Conservation (phyloP, 30 jellyfish, hydroid and myxozoan species). For the Rhopilema esculentum region DNA sequence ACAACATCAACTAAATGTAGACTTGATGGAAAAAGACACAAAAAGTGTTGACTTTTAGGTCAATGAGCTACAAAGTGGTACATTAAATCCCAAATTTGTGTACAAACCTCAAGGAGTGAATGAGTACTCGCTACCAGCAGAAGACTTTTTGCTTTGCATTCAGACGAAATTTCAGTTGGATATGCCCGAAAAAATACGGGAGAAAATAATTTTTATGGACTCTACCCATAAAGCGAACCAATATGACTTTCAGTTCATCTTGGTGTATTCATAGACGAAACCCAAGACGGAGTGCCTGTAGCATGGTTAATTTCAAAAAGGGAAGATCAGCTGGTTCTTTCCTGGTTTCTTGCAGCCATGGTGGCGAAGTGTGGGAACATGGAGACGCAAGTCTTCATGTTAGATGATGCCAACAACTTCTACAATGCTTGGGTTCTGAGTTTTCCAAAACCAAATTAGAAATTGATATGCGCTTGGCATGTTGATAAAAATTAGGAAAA, state of each 20-base stretch:
- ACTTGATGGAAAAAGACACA: conserved; percentile 55
- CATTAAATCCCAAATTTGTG: conserved; percentile 40
- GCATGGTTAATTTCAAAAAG: conserved; percentile 51
- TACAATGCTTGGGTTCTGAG: conserved; percentile 43
- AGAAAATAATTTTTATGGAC: conserved; percentile 26
- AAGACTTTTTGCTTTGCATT: conserved; percentile 20
- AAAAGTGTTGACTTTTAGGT: conserved; percentile 60
- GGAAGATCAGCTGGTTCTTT: conserved; percentile 55
- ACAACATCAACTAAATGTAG: conserved; percentile 51
- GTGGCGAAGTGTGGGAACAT: conserved; percentile 34
- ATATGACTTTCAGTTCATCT: conserved; percentile 49
- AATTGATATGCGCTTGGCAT: conserved; percentile 54
- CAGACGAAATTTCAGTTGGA: conserved; percentile 27
- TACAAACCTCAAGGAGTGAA: conserved; percentile 36
- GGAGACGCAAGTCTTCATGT: conserved; percentile 42
- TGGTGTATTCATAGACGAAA: conserved; percentile 41
- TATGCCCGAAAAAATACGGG: background rate
- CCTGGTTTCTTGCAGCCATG: conserved; percentile 48
- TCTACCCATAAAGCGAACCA: conserved; percentile 48
- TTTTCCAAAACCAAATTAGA: conserved; percentile 38
- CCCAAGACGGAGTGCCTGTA: conserved; percentile 37
- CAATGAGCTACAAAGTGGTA: conserved; percentile 44
- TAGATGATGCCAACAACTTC: conserved; percentile 50
- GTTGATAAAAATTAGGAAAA: conserved; percentile 47
- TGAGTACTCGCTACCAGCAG: conserved; percentile 7